These are phyloP conservation scores for Mobula hypostoma DNA, from an alignment of 2,113 vertebrate species.

Conservation along the genomic window DNA sequence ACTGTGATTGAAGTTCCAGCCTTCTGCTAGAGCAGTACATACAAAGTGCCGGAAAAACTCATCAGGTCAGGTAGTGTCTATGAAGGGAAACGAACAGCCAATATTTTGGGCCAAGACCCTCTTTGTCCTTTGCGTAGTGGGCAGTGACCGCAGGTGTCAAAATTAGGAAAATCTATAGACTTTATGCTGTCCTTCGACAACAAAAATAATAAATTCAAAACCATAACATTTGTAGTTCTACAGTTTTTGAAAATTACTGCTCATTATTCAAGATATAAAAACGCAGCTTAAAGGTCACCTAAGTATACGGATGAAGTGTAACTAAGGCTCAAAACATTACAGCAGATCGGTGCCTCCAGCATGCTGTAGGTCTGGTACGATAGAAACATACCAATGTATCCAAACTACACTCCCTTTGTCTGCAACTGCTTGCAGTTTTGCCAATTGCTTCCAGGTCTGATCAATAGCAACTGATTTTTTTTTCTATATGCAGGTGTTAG, in stretches of 20 bases:
- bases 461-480: too few relatives aligned
- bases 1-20: not conserved
- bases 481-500: too few relatives aligned
- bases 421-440: too few relatives aligned
- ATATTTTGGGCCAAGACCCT: too few relatives aligned
- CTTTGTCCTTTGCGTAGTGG: not conserved
- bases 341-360: not conserved
- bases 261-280: not conserved
- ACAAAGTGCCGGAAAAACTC: too few relatives aligned
- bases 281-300: not conserved
- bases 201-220: not conserved
- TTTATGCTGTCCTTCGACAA: not conserved
- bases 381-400: not conserved
- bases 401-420: not conserved
- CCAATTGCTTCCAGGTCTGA: too few relatives aligned
- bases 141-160: not conserved
- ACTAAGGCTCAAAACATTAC: not conserved
- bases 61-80: too few relatives aligned
- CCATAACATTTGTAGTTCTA: too few relatives aligned
- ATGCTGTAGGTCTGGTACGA: not conserved
- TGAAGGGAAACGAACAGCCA: too few relatives aligned
- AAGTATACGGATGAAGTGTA: not conserved
- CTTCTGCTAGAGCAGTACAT: not conserved
- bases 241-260: not conserved
- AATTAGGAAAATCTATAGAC: not conserved